Evolutionary conservation across 2,888 invertebrate species (phyloP), one percentile per base, ranked within the genome.

Genomic region (Poecilus cupreus): DNA sequence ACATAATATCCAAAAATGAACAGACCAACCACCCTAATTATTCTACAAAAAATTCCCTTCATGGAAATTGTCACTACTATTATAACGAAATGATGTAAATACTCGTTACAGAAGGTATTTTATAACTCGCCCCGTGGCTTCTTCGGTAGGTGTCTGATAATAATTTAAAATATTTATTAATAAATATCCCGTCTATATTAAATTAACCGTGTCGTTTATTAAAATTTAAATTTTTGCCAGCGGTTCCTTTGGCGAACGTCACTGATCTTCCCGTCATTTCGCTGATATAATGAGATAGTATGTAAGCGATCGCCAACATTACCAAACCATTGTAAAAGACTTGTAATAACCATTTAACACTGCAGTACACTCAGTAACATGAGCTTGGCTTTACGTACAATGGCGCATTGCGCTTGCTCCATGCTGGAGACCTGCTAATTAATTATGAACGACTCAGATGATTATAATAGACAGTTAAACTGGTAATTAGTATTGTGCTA

Each of bases 381-480:
- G 43, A 70, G n/a, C 16, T n/a, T 37, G 5, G 20, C 22, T 20
- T 70, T 18, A 13, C 20, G 16, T 32, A 64, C 70, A 70, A 70
- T 70, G 54, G 54, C 10, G n/a, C 46, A 20, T n/a, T 72, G 43
- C 10, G 18, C 32, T 64, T 37, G 64, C 24, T 16, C 13, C n/a
- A 6, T 32, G 8, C 32, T 64, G 22, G 11, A 10, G 57, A 57
- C 24, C 18, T 72, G 46, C 13, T 72, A 80, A 80, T 80, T 80
- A 80, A 80, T 80, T 80, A 80, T 80, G 51, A 26, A 51, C 51
- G 60, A 49, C 49, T 49, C 49, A 10, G 39, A 79, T 79, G 51
- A 79, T 70, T 70, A 70, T 70, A 70, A 60, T 24, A 18, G 79
- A 49, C 37, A 79, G 68, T 79, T 70, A 79, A 70, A 79, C 13